These are phyloP conservation scores for Paratrypauchen microcephalus DNA, from an alignment of 2,797 vertebrate species.

Conservation along the genomic window DNA sequence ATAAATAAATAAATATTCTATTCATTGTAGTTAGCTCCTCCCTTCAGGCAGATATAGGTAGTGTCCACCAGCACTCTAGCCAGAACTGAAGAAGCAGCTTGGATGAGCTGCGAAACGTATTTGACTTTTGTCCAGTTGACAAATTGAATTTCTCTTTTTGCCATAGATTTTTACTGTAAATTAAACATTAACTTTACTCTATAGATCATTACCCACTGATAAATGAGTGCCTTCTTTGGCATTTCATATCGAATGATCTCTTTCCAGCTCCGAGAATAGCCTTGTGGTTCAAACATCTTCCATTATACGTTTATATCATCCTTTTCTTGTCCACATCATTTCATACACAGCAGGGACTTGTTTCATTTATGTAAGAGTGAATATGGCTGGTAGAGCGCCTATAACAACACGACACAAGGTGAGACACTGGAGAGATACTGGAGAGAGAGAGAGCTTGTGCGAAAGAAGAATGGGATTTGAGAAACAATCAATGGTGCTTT, in stretches of 20 bases:
- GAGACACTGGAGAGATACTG: slow-evolving; percentile 52
- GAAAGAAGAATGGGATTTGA: slow-evolving; percentile 57
- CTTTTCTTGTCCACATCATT: slow-evolving; percentile 68
- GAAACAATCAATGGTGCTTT: slow-evolving; percentile 66
- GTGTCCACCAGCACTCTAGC: no score
- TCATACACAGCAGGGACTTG: slow-evolving; percentile 69
- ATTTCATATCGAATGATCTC: neutral
- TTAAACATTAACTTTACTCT: slow-evolving; percentile 17
- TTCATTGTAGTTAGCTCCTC: no score
- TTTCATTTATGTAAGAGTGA: slow-evolving; percentile 74
- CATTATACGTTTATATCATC: slow-evolving; percentile 63
- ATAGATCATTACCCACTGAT: neutral
- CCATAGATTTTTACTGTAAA: no score
- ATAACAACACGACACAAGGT: slow-evolving; percentile 64
- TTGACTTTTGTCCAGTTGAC: no score
- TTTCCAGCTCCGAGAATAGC: slow-evolving; percentile 37
- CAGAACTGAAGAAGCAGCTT: no score
- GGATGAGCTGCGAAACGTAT: no score
- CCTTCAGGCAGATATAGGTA: no score
- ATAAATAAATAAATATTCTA: no score
- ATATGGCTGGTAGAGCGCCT: slow-evolving; percentile 61
- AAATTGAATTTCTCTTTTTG: no score
- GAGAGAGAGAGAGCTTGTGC: slow-evolving; percentile 32
- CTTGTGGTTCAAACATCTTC: slow-evolving; percentile 53
- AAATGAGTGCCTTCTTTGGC: neutral